Conservation (phyloP, 2,797 vertebrate species). For the Poecile montanus region DNA sequence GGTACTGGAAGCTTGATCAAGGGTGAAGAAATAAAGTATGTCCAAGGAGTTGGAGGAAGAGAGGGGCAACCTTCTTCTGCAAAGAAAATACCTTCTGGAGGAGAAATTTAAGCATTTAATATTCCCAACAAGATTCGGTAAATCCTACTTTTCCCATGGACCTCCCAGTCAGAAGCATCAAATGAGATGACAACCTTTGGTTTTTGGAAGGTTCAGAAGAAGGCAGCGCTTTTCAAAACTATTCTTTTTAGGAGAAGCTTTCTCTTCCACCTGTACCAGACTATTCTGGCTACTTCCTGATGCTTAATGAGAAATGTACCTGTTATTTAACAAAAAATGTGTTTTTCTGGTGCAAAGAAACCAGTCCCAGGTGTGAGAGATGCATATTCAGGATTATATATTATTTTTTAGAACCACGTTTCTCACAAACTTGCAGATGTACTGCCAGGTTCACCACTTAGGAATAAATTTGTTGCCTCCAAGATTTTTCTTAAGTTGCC, state of each 20-base stretch:
- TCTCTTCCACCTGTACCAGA: not conserved
- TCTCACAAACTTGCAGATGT: not conserved
- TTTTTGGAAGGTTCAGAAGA: not conserved
- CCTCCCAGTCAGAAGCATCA: not conserved
- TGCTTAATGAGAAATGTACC: not conserved
- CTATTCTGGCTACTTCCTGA: not conserved
- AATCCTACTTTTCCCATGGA: not conserved
- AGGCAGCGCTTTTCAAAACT: not conserved
- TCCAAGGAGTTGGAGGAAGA: not conserved
- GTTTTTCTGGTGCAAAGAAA: not conserved
- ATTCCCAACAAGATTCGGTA: not conserved
- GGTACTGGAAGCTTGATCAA: not conserved
- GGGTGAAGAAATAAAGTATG: not conserved
- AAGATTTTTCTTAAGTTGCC: not conserved
- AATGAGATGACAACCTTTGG: not conserved
- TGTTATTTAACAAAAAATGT: not conserved
- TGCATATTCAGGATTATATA: not conserved
- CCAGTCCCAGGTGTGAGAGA: not conserved
- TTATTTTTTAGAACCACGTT: not conserved
- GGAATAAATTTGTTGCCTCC: not conserved
- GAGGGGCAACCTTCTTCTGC: not conserved
- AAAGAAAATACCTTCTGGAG: not conserved
- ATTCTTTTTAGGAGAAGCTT: not conserved
- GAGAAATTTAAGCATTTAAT: not conserved
- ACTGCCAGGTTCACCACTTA: not conserved